A percentile compares a stretch with the other conserved stretches of the same genome.
phyloP scores from a whole-genome alignment of 2,888 invertebrate species.

The Anarsia innoxiella region DNA sequence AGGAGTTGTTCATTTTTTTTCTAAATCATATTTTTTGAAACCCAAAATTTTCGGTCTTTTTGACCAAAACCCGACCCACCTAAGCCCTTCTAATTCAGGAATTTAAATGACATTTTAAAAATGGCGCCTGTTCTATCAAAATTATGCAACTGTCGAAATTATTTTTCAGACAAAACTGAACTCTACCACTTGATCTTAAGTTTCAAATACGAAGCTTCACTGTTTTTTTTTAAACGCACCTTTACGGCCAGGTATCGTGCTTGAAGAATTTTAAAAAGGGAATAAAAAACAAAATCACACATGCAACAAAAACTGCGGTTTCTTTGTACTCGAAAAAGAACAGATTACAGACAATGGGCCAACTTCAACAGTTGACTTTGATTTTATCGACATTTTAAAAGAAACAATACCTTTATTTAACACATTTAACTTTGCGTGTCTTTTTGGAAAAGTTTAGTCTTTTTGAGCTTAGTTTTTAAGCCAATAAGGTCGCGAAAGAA shows the following conservation, averaged over 20 bases:
- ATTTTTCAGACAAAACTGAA: slow-evolving; percentile 27
- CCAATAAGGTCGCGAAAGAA: too few species aligned
- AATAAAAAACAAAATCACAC: slow-evolving; percentile 38
- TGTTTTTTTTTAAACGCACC: slow-evolving; percentile 23
- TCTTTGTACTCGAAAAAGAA: slow-evolving; percentile 50
- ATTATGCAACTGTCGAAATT: slow-evolving; percentile 22
- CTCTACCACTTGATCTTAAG: slow-evolving; percentile 24
- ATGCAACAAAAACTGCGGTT: slow-evolving; percentile 52
- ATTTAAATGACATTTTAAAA: slow-evolving; percentile 19
- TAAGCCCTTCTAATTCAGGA: slow-evolving; percentile 26
- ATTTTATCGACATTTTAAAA: slow-evolving; percentile 54
- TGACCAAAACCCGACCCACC: too few species aligned
- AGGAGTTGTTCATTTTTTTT: too few species aligned
- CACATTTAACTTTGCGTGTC: too few species aligned
- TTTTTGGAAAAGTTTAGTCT: too few species aligned
- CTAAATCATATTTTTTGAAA: too few species aligned
- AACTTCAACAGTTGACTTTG: slow-evolving; percentile 52
- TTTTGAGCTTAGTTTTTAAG: too few species aligned
- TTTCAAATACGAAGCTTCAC: slow-evolving; percentile 12
- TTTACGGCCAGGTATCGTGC: slow-evolving; percentile 49
- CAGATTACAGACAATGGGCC: slow-evolving; percentile 56
- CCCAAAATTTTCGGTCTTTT: too few species aligned
- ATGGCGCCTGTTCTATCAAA: slow-evolving; percentile 36
- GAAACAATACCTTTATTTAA: slow-evolving; percentile 29
- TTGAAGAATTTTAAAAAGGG: slow-evolving; percentile 39